A percentile compares a stretch with the other conserved stretches of the same genome.
phyloP scores from a whole-genome alignment of 2,113 vertebrate genomes.

The Melanerpes formicivorus region DNA sequence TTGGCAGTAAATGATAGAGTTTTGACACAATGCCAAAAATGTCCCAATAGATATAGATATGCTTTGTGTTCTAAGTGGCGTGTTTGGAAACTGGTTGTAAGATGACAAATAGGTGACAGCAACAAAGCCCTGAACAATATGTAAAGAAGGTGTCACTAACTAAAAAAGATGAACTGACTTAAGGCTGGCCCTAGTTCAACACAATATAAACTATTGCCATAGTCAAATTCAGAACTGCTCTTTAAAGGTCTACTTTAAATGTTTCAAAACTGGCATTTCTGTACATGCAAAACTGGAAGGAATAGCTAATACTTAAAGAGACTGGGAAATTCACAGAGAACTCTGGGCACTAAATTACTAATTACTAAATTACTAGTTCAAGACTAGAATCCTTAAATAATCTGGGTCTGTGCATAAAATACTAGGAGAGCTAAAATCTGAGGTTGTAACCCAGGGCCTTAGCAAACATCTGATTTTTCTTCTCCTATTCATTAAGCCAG shows the following conservation, averaged over 20 bases:
- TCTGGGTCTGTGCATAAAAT: neutral
- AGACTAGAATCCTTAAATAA: neutral
- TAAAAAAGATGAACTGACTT: neutral
- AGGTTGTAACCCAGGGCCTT: neutral
- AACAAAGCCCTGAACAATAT: neutral
- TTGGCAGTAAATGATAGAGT: neutral
- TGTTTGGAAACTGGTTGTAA: neutral
- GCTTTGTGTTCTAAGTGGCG: neutral
- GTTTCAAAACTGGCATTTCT: neutral
- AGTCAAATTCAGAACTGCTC: neutral
- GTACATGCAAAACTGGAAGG: neutral
- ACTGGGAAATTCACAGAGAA: neutral
- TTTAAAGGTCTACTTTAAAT: neutral
- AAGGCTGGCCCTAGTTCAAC: neutral
- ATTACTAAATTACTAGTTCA: neutral
- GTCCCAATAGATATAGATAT: neutral
- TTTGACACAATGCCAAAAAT: neutral
- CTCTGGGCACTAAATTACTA: neutral
- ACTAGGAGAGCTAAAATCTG: neutral
- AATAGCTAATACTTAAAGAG: neutral
- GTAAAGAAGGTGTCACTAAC: accelerated
- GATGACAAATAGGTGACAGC: neutral
- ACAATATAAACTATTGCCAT: neutral
- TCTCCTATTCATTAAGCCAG: neutral
- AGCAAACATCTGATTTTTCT: neutral